These are phyloP conservation scores for Takifugu bimaculatus DNA, from an alignment of 2,113 vertebrate genomes.

Conservation along the genomic window DNA sequence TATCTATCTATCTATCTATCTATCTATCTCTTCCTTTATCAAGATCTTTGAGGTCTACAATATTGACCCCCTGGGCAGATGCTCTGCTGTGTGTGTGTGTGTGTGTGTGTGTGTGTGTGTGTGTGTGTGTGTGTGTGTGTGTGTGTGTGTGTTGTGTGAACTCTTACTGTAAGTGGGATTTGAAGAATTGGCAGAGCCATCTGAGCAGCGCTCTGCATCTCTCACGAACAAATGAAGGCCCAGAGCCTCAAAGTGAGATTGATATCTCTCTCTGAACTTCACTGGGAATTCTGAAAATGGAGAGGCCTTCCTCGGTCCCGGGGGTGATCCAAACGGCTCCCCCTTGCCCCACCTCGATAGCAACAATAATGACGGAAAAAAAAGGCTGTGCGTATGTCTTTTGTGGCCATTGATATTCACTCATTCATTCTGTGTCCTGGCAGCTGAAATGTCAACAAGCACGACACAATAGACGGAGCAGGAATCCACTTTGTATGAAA, in stretches of 20 bases:
- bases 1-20: constrained; percentile 9
- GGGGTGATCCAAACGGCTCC: constrained; percentile 54
- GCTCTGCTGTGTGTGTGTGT: constrained; percentile 27
- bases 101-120: constrained; percentile 22
- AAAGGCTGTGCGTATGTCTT: constrained; percentile 62
- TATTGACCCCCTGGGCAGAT: constrained; percentile 59
- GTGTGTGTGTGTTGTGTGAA: constrained; percentile 34
- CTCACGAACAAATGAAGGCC: constrained; percentile 83
- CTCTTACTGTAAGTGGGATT: constrained; percentile 78
- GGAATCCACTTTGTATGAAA: constrained; percentile 73
- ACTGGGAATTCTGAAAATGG: constrained; percentile 84
- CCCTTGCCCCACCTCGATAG: constrained; percentile 50
- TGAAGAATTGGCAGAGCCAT: constrained; percentile 82
- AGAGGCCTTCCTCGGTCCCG: constrained; percentile 75
- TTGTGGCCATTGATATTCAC: constrained; percentile 82
- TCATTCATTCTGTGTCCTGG: constrained; percentile 77
- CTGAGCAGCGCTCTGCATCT: constrained; percentile 74
- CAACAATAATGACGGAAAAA: constrained; percentile 58
- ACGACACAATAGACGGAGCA: constrained; percentile 68
- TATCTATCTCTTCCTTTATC: constrained; percentile 56
- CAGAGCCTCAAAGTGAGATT: constrained; percentile 86
- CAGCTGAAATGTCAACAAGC: constrained; percentile 77
- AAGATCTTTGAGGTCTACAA: constrained; percentile 37
- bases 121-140: constrained; percentile 29
- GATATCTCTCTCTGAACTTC: constrained; percentile 85